phyloP scores from a whole-genome alignment of 2,888 invertebrate genomes.

The Meiosimyza platycephala region DNA sequence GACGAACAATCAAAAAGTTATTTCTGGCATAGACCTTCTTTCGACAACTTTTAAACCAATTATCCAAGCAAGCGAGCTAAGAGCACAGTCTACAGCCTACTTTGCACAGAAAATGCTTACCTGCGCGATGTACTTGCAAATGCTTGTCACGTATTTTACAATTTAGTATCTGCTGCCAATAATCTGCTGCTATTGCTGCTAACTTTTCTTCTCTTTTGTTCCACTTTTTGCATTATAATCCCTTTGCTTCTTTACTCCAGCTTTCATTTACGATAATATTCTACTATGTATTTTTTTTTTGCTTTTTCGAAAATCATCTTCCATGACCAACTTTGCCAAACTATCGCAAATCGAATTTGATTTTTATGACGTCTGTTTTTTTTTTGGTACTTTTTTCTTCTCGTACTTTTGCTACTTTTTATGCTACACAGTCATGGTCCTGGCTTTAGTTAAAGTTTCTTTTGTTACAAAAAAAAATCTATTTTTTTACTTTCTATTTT shows the following conservation, averaged over 20 bases:
- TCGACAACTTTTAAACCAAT: no score
- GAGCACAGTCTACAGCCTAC: no score
- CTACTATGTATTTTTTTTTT: not conserved
- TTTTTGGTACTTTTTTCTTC: not conserved
- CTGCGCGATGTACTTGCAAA: slow-evolving; percentile 48
- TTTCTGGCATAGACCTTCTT: no score
- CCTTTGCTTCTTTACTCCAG: not conserved
- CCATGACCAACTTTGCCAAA: slow-evolving; percentile 9
- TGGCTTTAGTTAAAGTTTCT: not conserved
- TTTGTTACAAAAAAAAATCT: not conserved
- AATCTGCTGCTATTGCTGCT: not conserved
- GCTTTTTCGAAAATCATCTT: no score
- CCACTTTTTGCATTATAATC: not conserved
- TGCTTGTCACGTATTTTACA: slow-evolving; percentile 60
- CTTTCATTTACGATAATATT: not conserved
- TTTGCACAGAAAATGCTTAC: not conserved
- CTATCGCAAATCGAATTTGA: slow-evolving; percentile 26
- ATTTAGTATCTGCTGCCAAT: slow-evolving; percentile 46
- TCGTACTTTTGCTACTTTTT: not conserved
- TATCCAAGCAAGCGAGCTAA: no score
- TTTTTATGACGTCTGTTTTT: slow-evolving; percentile 15
- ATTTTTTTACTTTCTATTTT: not conserved
- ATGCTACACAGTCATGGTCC: not conserved
- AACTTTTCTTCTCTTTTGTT: not conserved
- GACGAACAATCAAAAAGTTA: no score